Base-by-base conservation (phyloP, 2,888 invertebrate genomes). In the Hipparchia sbordonii region DNA sequence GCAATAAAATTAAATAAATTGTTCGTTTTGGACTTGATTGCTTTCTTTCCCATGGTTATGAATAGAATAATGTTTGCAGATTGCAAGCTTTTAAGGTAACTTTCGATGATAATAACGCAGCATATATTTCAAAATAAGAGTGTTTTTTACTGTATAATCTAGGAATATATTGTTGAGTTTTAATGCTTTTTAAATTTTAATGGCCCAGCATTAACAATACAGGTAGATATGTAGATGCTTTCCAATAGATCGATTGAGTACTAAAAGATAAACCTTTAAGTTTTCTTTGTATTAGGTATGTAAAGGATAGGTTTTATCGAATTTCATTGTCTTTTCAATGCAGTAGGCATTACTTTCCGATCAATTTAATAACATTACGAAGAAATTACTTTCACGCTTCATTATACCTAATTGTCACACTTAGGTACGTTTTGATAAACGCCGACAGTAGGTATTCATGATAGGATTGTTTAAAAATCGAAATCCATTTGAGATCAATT, bases 1-100 rank as follows among this genome's bases (percentile, higher is more conserved):
- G 70, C 70, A 67, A 78, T 76, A 75, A 76, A 77, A 57, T 46
- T 67, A 68, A 67, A 76, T 73, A 70, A 72, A 77, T 73, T 70
- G 72, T 65, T 74, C 71, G 63, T 72, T 74, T 72, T 74, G 2
- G 10, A 63, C 56, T 54, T 72, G 63, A 75, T 74, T 69, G 67
- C 52, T 33, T 45, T 56, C 57, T 70, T 70, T 70, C 72, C 56
- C 66, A 23, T 73, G 23, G 63, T 71, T 61, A 72, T 74, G 60
- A 72, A 72, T 48, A 54, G 60, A 72, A 72, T 48, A 54, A 71
- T 61, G 60, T 69, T 67, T 62, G 48, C 61, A 71, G 63, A 65
- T 69, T 63, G 59, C 63, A 48, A 57, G 67, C 10, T 39, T 66
- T 57, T 51, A 62, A 13, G 45, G 13, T 62, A 62, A 48, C 46